Evolutionary conservation across 2,888 invertebrate genomes (phyloP).

Genomic region (Apamea sordens): DNA sequence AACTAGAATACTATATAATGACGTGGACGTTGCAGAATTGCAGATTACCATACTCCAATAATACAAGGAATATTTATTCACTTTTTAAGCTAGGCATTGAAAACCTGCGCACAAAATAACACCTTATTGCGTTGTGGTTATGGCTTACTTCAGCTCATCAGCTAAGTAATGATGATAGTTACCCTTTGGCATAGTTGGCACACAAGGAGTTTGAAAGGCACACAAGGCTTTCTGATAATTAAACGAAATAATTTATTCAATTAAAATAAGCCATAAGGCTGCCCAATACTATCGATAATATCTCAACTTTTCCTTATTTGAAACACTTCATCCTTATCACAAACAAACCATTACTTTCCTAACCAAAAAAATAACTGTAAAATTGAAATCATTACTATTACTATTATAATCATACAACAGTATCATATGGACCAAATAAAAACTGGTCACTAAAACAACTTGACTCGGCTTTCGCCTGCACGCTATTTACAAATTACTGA

Average conservation of each 20-base stretch:
- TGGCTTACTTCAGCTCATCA: background rate
- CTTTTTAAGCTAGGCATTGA: background rate
- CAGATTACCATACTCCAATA: background rate
- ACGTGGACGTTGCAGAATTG: background rate
- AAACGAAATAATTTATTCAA: constrained; percentile 15
- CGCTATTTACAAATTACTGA: constrained; percentile 65
- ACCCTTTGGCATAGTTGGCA: background rate
- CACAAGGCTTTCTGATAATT: background rate
- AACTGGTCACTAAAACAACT: constrained; percentile 36
- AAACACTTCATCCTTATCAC: constrained; percentile 34
- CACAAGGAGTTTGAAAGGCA: too few relatives aligned
- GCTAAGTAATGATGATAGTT: background rate
- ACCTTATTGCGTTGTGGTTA: background rate
- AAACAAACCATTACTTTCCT: constrained; percentile 2
- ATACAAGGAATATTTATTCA: background rate
- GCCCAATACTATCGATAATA: constrained; percentile 18
- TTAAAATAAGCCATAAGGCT: background rate
- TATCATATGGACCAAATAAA: constrained; percentile 44
- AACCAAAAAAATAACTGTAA: background rate
- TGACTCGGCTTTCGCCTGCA: constrained; percentile 46
- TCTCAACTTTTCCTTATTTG: constrained; percentile 46
- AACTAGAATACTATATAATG: constrained; percentile 1
- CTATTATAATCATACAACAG: too few relatives aligned
- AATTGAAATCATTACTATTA: background rate
- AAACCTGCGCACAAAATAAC: constrained; percentile 5